Conservation (phyloP, 2,888 invertebrate species). For the Allolobophora icterica region DNA sequence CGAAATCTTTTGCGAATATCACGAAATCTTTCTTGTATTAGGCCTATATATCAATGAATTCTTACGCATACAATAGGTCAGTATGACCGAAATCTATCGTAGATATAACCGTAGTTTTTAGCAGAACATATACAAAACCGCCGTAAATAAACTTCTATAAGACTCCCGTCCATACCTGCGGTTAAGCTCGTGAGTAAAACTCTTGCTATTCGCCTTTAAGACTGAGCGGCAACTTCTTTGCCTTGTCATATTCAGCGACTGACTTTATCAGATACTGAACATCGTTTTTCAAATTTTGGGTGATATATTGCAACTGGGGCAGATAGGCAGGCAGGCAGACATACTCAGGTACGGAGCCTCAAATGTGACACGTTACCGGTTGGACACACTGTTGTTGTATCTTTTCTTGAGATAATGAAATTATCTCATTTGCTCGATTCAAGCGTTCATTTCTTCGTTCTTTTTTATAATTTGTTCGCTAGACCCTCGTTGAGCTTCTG, state of each 20-base stretch:
- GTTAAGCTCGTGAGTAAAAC: too few relatives aligned
- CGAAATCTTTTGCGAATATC: background rate
- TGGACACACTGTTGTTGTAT: too few relatives aligned
- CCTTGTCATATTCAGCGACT: background rate
- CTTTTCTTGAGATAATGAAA: too few relatives aligned
- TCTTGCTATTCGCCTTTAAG: background rate
- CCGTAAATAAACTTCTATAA: too few relatives aligned
- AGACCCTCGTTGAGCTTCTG: background rate
- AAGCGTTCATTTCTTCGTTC: background rate
- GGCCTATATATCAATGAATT: too few relatives aligned
- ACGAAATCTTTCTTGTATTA: background rate
- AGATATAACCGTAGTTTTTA: too few relatives aligned
- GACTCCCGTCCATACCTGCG: background rate
- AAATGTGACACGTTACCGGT: background rate
- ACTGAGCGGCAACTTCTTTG: background rate
- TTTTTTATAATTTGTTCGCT: background rate
- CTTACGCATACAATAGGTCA: too few relatives aligned
- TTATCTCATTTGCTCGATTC: too few relatives aligned
- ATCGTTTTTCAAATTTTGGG: background rate
- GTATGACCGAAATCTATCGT: too few relatives aligned
- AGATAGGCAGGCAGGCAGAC: background rate
- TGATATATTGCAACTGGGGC: background rate
- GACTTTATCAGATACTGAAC: background rate
- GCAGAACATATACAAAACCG: too few relatives aligned
- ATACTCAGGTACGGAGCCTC: background rate